phyloP scores from a whole-genome alignment of 2,888 invertebrate species.

The Ellobium chinense region DNA sequence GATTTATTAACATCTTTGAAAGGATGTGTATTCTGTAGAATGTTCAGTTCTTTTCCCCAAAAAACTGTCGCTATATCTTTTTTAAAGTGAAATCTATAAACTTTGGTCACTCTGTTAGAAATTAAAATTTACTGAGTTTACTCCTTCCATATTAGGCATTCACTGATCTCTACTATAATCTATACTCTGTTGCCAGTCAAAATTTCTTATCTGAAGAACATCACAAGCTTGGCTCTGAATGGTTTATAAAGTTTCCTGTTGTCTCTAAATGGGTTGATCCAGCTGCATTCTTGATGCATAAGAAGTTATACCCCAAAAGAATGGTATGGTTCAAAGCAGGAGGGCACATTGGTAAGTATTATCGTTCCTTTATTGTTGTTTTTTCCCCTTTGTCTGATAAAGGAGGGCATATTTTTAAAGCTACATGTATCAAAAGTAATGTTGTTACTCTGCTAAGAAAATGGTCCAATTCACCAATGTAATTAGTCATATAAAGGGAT shows the following conservation, averaged over 20 bases:
- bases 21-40: no score
- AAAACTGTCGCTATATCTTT: no score
- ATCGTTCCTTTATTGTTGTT: not conserved
- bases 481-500: no score
- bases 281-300: not conserved
- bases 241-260: slow-evolving; percentile 7
- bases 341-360: slow-evolving; percentile 20
- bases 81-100: no score
- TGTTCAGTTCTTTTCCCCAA: no score
- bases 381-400: no score
- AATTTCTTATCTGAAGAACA: not conserved
- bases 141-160: not conserved
- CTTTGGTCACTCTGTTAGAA: no score
- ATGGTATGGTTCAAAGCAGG: slow-evolving; percentile 25
- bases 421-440: no score
- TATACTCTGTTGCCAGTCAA: not conserved
- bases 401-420: no score
- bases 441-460: no score
- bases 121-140: not conserved
- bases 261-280: slow-evolving; percentile 4
- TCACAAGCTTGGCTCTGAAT: slow-evolving; percentile 1
- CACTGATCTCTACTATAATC: not conserved
- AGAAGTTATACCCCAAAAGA: slow-evolving; percentile 18
- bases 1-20: no score
- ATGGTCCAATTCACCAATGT: no score